These are phyloP conservation scores for Oceanites oceanicus DNA, from an alignment of 2,113 vertebrate species.

Conservation along the genomic window DNA sequence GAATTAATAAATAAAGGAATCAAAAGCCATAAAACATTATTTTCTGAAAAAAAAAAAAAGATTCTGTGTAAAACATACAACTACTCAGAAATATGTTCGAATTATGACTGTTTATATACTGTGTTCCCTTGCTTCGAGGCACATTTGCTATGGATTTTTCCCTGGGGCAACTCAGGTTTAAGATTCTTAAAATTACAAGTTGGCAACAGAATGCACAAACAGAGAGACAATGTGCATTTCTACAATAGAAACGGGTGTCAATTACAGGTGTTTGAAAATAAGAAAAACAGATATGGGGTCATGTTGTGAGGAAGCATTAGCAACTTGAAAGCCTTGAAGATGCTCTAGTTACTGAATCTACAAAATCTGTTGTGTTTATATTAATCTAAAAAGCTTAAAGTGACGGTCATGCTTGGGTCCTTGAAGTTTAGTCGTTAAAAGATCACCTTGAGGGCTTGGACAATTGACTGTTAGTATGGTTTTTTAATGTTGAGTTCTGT, in stretches of 20 bases:
- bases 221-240: not conserved
- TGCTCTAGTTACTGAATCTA: not conserved
- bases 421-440: not conserved
- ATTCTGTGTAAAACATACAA: not conserved
- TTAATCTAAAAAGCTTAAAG: not conserved
- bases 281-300: not conserved
- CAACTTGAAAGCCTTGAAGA: not conserved
- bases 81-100: not conserved
- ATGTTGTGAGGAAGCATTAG: not conserved
- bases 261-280: not conserved
- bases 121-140: not conserved
- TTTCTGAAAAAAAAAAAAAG: not conserved
- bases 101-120: not conserved
- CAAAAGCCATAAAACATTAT: not conserved
- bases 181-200: not conserved
- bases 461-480: not conserved
- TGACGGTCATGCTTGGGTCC: not conserved
- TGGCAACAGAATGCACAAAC: not conserved
- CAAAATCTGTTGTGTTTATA: not conserved
- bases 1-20: not conserved
- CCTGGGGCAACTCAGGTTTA: not conserved
- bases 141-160: not conserved
- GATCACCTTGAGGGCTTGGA: not conserved
- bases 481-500: not conserved
- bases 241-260: not conserved